Evolutionary conservation across 1,140 invertebrate genomes (phyloP).

Genomic region (Pogonus chalceus): DNA sequence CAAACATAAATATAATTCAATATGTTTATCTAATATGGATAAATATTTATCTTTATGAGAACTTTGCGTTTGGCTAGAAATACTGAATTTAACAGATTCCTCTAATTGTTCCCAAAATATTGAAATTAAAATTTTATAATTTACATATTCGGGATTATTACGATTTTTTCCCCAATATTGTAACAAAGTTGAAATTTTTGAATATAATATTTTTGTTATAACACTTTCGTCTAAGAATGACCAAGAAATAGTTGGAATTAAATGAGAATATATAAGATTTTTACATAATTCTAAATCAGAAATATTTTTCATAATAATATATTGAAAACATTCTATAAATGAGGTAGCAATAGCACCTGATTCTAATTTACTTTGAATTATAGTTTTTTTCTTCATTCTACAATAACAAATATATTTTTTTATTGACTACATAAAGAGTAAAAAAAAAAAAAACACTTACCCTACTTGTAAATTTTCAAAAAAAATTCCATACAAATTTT

Average conservation of each 20-base stretch:
- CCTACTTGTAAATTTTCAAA: conserved; percentile 55
- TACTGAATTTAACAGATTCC: conserved; percentile 32
- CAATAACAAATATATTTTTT: conserved; percentile 19
- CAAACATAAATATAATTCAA: conserved; percentile 29
- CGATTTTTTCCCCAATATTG: conserved; percentile 47
- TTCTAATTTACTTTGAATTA: conserved; percentile 48
- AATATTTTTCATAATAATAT: conserved; percentile 41
- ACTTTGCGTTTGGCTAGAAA: conserved; percentile 18
- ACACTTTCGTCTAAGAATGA: conserved; percentile 33
- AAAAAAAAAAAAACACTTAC: conserved; percentile 34
- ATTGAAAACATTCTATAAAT: conserved; percentile 61
- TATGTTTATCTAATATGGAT: conserved; percentile 23
- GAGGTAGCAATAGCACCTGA: conserved; percentile 47
- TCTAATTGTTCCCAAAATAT: conserved; percentile 44
- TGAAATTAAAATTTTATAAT: conserved; percentile 37
- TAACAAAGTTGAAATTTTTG: conserved; percentile 39
- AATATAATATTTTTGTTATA: conserved; percentile 38
- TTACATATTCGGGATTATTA: conserved; percentile 23
- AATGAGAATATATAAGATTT: conserved; percentile 33
- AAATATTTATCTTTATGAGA: conserved; percentile 18
- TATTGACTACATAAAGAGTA: conserved; percentile 9
- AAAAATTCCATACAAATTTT: conserved; percentile 54
- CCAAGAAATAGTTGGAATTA: conserved; percentile 39
- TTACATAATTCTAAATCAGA: conserved; percentile 35
- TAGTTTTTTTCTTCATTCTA: conserved; percentile 43